phyloP scores from a whole-genome alignment of 2,888 invertebrate species.

The Himalopsyche anomala region DNA sequence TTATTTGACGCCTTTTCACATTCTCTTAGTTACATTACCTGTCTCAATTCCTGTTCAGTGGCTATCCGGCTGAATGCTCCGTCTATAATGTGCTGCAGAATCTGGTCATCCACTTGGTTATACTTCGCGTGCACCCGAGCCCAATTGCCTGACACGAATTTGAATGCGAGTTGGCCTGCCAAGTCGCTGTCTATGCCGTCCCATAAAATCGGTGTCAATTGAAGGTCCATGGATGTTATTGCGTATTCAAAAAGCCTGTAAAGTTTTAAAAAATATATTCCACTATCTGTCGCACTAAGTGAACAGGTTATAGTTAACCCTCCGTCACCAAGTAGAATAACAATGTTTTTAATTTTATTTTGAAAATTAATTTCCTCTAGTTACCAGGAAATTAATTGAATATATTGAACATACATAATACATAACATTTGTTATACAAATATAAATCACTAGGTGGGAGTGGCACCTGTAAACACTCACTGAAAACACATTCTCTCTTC shows the following conservation, averaged over 20 bases:
- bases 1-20: too few relatives aligned
- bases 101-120: constrained; percentile 72
- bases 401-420: too few relatives aligned
- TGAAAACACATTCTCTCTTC: too few relatives aligned
- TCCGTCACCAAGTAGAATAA: too few relatives aligned
- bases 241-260: constrained; percentile 73
- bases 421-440: too few relatives aligned
- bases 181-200: constrained; percentile 77
- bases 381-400: too few relatives aligned
- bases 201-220: constrained; percentile 73
- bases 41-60: constrained; percentile 70
- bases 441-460: too few relatives aligned
- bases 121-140: constrained; percentile 74
- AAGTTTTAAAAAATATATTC: background rate
- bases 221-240: constrained; percentile 71
- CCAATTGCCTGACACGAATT: constrained; percentile 85
- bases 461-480: too few relatives aligned
- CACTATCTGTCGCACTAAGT: background rate
- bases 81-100: constrained; percentile 71
- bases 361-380: too few relatives aligned
- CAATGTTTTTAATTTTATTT: too few relatives aligned
- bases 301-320: too few relatives aligned
- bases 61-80: constrained; percentile 72
- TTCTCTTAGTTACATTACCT: constrained; percentile 67
- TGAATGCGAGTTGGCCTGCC: constrained; percentile 84